A percentile compares a stretch with the other conserved stretches of the same genome.
Evolutionary conservation across 2,113 vertebrate species (phyloP).

Genomic region (Etheostoma spectabile): DNA sequence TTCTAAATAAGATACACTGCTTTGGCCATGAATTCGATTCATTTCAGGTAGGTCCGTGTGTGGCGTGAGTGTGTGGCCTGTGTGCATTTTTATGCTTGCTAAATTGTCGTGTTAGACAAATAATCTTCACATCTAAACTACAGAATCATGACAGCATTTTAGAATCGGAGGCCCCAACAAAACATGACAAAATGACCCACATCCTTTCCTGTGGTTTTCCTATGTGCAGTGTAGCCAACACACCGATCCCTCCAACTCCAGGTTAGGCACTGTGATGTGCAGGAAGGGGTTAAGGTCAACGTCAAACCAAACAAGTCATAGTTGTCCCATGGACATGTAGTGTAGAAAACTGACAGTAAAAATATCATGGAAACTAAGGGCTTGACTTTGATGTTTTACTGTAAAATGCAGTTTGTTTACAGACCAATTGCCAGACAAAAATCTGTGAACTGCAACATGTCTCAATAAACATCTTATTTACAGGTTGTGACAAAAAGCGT

Average conservation of each 20-base stretch:
- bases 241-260: not conserved
- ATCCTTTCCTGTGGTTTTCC: no score
- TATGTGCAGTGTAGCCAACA: not conserved
- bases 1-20: slow-evolving; percentile 12
- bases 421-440: not conserved
- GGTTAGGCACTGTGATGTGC: not conserved
- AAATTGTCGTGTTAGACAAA: not conserved
- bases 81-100: not conserved
- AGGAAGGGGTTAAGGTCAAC: not conserved
- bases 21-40: slow-evolving; percentile 6
- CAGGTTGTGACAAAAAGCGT: not conserved
- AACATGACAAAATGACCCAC: not conserved
- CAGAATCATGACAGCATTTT: no score
- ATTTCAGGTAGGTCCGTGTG: not conserved
- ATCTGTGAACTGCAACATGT: not conserved
- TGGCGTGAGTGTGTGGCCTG: slow-evolving; percentile 1
- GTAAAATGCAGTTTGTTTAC: not conserved
- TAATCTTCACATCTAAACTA: not conserved
- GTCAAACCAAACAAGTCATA: not conserved
- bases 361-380: not conserved
- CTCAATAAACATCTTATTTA: not conserved
- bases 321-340: not conserved
- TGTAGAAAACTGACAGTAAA: not conserved
- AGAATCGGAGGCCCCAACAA: not conserved
- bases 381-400: not conserved